Evolutionary conservation across 2,888 invertebrate species (phyloP), one percentile per base, ranked within the genome.

Genomic region (Metalampra italica): DNA sequence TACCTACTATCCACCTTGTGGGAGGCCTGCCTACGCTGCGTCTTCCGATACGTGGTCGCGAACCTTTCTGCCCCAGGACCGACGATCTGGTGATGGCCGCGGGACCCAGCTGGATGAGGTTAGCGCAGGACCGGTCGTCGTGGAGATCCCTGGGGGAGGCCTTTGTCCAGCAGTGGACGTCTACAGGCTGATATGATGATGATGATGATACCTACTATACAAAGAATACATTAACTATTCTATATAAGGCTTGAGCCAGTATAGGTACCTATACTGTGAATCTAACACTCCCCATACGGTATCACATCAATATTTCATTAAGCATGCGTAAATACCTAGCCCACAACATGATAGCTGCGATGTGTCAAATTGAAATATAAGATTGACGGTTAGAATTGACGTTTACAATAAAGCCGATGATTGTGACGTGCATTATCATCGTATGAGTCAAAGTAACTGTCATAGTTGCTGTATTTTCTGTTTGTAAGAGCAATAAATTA

Each of bases 351-450:
- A 64, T 64, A 61, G 59, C 64, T 62, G 57, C 60, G 68, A 83
- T 82, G 78, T 82, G 82, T 83, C 79, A 78, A 80, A 78, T 71
- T 83, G 80, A 83, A 78, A 75, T 79, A 79, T 76, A 72, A 56
- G 57, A 60, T 54, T 57, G 54, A 56, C 62, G 57, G 58, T 59
- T 58, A 53, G 60, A 66, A 64, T 56, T 78, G 79, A 80, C 79
- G 69, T 70, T 68, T 68, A 72, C 71, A 76, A 68, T 65, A 60
- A 57, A 43, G 9, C 37, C 14, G 12, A 39, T 46, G 43, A 43
- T 46, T 41, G 52, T 50, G 39, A 50, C 44, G 45, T 52, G 50
- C 42, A 50, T 50, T 49, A 51, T 46, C 52, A 45, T 42, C 40
- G 51, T 51, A 45, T 51, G 51, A 50, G 40, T 54, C 49, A 38